Base-by-base conservation (phyloP, 2,797 vertebrate species). In the Aldrovandia affinis region DNA sequence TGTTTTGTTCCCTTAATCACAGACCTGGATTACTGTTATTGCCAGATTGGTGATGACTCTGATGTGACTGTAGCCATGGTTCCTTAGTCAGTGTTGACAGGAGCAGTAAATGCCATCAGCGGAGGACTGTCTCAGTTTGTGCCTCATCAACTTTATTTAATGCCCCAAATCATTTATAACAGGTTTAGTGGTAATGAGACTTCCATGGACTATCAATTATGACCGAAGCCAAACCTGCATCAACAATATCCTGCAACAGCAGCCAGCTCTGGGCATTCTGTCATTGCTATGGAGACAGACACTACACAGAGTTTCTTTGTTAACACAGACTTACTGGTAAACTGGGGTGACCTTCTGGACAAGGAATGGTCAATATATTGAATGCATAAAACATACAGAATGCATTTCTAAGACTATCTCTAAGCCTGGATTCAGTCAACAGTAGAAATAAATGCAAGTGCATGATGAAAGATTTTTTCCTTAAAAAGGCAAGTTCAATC, bases 121-220 rank as follows among this genome's bases (percentile, higher is more conserved):
- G 4, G 77, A 15, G 50, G 12, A 8, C 15, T 20, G 14, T 79
- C 44, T 30, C 75, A 50, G 50, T 50, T 50, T 50, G 75, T 28
- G 75, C 44, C 75, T 78, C 47, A 54, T 79, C 77, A 54, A 28
- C 50, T 79, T 79, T 54, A 14, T 79, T 79, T 54, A 79, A 79
- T 15, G 14, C 47, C 44, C 73, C 73, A 47, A 78, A 78, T 50
- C 36, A 54, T 79, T 33, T 52, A n/a, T 18, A 30, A 18, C 77
- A 79, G 77, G 44, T 79, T 52, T 33, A 47, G 77, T 54, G 47
- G 30, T 79, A 79, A 52, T 54, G 77, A 79, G 47, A 2, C 77
- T 54, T 54, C 77, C 50, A n/a, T 30, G 44, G 20, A 52, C 22
- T 52, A 54, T 79, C 50, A 79, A 54, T 79, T 79, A 52, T 5